phyloP scores from a whole-genome alignment of 2,113 vertebrate genomes.

The Tyto alba region DNA sequence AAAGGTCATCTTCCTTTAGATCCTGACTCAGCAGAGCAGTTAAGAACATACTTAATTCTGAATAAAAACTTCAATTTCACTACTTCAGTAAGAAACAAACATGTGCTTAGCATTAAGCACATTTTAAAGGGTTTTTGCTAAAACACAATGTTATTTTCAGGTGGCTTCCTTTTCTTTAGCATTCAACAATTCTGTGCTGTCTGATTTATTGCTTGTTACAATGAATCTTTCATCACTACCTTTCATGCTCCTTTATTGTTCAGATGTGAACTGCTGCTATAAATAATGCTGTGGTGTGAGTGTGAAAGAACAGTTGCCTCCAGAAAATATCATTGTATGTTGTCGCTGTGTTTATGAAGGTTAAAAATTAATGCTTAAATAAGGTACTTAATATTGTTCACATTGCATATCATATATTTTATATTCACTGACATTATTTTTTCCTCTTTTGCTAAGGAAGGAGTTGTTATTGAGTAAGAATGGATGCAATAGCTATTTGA shows the following conservation, averaged over 20 bases:
- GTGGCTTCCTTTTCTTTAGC: neutral
- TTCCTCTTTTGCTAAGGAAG: neutral
- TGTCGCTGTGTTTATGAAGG: neutral
- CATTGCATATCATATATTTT: neutral
- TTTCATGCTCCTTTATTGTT: constrained; percentile 17
- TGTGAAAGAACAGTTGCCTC: neutral
- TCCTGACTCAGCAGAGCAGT: neutral
- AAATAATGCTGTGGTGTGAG: neutral
- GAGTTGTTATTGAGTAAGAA: neutral
- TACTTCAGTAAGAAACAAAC: neutral
- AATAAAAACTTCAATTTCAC: neutral
- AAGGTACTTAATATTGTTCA: neutral
- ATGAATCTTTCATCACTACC: neutral
- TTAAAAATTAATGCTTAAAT: constrained; percentile 17
- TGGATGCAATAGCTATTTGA: neutral
- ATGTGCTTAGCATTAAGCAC: neutral
- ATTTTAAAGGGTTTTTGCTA: neutral
- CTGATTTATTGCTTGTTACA: constrained; percentile 27
- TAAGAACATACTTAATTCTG: neutral
- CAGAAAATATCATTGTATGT: neutral
- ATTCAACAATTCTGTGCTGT: neutral
- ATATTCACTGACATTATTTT: neutral
- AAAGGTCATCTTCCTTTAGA: neutral
- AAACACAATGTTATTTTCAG: neutral
- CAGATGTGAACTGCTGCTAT: neutral